Conservation (phyloP, 2,888 invertebrate genomes). For the Clitarchus hookeri region DNA sequence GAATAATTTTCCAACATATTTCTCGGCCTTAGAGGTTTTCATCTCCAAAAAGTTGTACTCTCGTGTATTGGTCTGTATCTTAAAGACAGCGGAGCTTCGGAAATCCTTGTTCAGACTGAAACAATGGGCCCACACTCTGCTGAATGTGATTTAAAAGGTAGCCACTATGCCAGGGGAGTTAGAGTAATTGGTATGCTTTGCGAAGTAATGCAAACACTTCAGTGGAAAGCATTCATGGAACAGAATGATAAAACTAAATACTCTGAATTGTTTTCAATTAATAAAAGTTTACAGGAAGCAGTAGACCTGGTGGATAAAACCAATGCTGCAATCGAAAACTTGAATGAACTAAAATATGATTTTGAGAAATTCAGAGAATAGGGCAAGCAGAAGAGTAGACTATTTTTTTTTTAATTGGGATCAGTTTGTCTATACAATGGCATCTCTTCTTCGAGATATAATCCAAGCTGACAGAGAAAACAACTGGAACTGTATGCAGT, state of each 20-base stretch:
- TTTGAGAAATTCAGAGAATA: neutral
- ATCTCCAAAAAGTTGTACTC: neutral
- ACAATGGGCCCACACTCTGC: neutral
- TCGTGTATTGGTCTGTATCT: too few relatives aligned
- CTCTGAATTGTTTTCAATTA: conserved; percentile 7
- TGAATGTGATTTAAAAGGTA: neutral
- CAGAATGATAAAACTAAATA: neutral
- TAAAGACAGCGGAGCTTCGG: neutral
- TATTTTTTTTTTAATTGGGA: neutral
- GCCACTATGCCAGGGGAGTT: neutral
- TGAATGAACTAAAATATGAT: neutral
- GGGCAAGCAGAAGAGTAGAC: neutral
- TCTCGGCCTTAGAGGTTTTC: neutral
- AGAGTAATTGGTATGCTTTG: neutral
- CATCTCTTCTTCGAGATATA: neutral
- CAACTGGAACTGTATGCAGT: neutral
- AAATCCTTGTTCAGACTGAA: neutral
- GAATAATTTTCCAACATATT: neutral
- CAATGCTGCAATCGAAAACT: neutral
- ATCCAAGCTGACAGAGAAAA: neutral
- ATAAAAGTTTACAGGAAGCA: neutral
- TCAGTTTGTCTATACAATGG: neutral
- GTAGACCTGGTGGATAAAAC: neutral
- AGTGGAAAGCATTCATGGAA: neutral
- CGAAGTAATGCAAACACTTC: conserved; percentile 3